These are phyloP conservation scores for Myripristis murdjan DNA, from an alignment of 2,797 vertebrate genomes.

Conservation along the genomic window DNA sequence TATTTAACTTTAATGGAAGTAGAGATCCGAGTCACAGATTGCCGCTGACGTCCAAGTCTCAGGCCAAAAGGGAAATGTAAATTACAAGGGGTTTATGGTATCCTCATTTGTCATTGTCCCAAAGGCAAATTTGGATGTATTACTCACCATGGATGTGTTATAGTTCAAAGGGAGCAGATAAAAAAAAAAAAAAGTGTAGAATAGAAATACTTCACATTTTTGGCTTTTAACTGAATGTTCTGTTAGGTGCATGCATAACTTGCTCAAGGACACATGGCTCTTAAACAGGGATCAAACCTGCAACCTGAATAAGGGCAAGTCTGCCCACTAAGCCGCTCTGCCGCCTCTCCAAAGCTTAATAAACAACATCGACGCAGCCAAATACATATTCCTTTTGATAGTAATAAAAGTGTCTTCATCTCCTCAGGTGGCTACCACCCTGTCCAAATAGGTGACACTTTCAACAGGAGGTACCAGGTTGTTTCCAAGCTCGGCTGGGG, in stretches of 20 bases:
- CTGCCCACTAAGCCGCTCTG: background rate
- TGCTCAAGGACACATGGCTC: too few relatives aligned
- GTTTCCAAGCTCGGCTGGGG: slow-evolving; percentile 87
- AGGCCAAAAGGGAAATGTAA: slow-evolving; percentile 24
- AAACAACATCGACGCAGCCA: background rate
- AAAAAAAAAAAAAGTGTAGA: too few relatives aligned
- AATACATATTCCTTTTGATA: background rate
- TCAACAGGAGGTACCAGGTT: slow-evolving; percentile 88
- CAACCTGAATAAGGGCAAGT: too few relatives aligned
- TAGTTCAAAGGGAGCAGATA: slow-evolving; percentile 42
- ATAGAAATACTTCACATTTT: slow-evolving; percentile 2
- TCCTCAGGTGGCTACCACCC: slow-evolving; percentile 86
- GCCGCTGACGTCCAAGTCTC: slow-evolving; percentile 32
- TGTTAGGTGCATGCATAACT: too few relatives aligned
- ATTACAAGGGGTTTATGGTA: slow-evolving; percentile 11
- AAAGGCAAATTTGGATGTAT: slow-evolving; percentile 50
- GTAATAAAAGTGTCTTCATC: background rate
- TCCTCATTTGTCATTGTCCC: slow-evolving; percentile 41
- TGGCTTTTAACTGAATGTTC: background rate
- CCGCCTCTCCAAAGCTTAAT: background rate
- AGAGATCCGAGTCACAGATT: slow-evolving; percentile 36
- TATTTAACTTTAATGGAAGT: slow-evolving; percentile 34
- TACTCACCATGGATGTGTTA: slow-evolving; percentile 46
- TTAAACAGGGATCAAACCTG: too few relatives aligned
- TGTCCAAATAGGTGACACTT: slow-evolving; percentile 80